These are phyloP conservation scores for Drosophila teissieri DNA, from an alignment of 1,140 invertebrate genomes.

Conservation along the genomic window DNA sequence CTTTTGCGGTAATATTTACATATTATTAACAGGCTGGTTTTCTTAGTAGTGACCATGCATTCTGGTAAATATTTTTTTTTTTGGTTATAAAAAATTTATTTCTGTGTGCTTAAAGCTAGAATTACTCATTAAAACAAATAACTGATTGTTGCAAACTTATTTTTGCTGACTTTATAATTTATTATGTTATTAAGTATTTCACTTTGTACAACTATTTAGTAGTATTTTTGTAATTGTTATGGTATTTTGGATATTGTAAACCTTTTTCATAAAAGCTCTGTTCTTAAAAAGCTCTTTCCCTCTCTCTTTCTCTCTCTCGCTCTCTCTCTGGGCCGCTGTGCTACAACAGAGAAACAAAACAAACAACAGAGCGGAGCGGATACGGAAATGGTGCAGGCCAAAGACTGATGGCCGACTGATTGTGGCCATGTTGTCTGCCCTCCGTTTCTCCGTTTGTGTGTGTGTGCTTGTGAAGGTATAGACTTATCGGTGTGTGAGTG, in stretches of 20 bases:
- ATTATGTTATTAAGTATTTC: background rate
- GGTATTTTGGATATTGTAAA: background rate
- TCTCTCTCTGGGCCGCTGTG: background rate
- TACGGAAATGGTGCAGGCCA: conserved; percentile 54
- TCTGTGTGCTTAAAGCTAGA: too few relatives aligned
- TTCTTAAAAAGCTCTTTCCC: background rate
- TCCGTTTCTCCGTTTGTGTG: background rate
- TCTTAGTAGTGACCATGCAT: too few relatives aligned
- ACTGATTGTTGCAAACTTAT: background rate
- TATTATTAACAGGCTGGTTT: too few relatives aligned
- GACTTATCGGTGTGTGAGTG: background rate
- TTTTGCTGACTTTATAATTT: background rate
- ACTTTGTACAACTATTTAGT: background rate
- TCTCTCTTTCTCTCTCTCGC: conserved; percentile 3
- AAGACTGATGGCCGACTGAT: conserved; percentile 23
- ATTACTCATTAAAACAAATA: too few relatives aligned
- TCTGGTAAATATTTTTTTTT: too few relatives aligned
- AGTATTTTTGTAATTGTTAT: background rate
- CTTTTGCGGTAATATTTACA: background rate
- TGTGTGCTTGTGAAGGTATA: background rate
- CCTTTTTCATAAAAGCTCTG: background rate
- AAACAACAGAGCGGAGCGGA: conserved; percentile 23
- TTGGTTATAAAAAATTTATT: too few relatives aligned
- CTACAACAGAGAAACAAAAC: conserved; percentile 23
- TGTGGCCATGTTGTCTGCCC: conserved; percentile 42